Conservation (phyloP, 23 tunicate species). For the Styela clava region DNA sequence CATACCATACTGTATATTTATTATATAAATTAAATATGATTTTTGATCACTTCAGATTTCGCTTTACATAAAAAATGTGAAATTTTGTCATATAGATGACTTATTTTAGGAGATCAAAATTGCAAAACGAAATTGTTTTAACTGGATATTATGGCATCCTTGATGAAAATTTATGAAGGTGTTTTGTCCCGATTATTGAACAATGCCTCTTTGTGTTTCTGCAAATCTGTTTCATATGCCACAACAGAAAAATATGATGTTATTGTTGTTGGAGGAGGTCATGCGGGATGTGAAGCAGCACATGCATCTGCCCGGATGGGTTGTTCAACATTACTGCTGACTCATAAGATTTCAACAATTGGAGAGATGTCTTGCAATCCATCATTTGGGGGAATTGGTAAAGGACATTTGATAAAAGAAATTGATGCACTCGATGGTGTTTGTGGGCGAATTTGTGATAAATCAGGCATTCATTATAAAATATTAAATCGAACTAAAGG, state of each 20-base stretch:
- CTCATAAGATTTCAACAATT: slow-evolving; percentile 72
- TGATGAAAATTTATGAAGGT: no score
- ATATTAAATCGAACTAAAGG: slow-evolving; percentile 71
- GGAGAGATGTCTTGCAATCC: slow-evolving; percentile 99
- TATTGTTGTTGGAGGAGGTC: slow-evolving; percentile 95
- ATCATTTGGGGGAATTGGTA: slow-evolving; percentile 94
- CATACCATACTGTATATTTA: no score
- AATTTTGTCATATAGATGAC: no score
- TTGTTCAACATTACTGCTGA: slow-evolving; percentile 65
- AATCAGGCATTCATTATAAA: slow-evolving; percentile 83
- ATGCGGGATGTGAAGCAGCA: slow-evolving; percentile 98
- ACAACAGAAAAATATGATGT: slow-evolving; percentile 49
- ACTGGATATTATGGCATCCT: no score
- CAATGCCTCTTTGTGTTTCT: not conserved
- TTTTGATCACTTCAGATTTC: no score
- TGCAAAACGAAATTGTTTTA: no score
- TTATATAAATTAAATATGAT: no score
- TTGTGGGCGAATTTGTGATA: slow-evolving; percentile 88
- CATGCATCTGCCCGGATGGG: slow-evolving; percentile 93
- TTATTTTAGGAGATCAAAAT: no score
- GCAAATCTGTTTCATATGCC: not conserved
- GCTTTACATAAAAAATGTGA: no score
- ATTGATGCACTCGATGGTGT: slow-evolving; percentile 93
- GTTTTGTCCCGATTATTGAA: not conserved
- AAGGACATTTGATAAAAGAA: slow-evolving; percentile 85